Percentiles rank a stretch among this genome's conserved stretches.
These are phyloP conservation scores for Steatornis caripensis DNA, from an alignment of 2,113 vertebrate species.

Conservation along the genomic window DNA sequence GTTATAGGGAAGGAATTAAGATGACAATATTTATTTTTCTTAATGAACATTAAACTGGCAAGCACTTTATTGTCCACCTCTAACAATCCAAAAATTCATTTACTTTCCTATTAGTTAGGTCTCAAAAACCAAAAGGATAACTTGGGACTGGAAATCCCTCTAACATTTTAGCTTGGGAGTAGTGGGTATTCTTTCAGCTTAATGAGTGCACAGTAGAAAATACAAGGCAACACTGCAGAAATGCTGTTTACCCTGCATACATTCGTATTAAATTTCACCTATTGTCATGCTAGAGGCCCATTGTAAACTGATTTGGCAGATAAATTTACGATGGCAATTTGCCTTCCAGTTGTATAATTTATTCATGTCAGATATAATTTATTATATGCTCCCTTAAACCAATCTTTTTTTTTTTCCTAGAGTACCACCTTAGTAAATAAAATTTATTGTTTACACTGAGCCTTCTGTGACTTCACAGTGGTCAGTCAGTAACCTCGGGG, in stretches of 20 bases:
- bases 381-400: constrained; percentile 23
- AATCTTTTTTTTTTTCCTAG: background rate
- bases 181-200: background rate
- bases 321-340: constrained; percentile 58
- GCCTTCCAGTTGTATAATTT: constrained; percentile 62
- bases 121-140: background rate
- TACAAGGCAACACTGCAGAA: background rate
- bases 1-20: background rate
- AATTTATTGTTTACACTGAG: constrained; percentile 3
- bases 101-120: background rate
- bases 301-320: constrained; percentile 65
- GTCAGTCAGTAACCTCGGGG: constrained; percentile 53
- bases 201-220: background rate
- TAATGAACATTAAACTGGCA: background rate
- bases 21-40: background rate
- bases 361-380: constrained; percentile 65
- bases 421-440: constrained; percentile 36
- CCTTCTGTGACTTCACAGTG: constrained; percentile 25
- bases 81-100: background rate
- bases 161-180: background rate
- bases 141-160: background rate
- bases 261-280: background rate
- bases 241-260: background rate
- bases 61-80: background rate
- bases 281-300: constrained; percentile 1